These are phyloP conservation scores for Sarcophaga carnaria DNA, from an alignment of 2,888 invertebrate genomes.

Conservation along the genomic window DNA sequence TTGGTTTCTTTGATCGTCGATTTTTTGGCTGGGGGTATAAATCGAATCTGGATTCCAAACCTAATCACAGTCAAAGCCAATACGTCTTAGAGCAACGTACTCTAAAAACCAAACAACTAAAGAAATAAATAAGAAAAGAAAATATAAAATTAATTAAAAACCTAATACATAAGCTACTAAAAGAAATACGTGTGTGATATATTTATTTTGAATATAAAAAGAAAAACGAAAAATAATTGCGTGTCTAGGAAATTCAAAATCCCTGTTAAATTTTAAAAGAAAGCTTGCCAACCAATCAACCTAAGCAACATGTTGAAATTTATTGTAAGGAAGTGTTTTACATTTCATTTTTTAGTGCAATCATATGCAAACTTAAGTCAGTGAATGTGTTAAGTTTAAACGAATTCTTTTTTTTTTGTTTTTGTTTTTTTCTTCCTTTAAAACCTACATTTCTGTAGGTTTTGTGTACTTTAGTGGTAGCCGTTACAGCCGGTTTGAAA, in stretches of 20 bases:
- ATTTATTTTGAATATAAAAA: slow-evolving; percentile 32
- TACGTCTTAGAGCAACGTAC: slow-evolving; percentile 76
- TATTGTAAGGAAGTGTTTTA: slow-evolving; percentile 76
- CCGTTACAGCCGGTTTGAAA: slow-evolving; percentile 74
- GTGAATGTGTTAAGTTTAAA: slow-evolving; percentile 7
- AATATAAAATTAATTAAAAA: slow-evolving; percentile 9
- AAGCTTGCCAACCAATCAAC: slow-evolving; percentile 54
- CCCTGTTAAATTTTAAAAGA: slow-evolving; percentile 63
- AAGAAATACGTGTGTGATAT: slow-evolving; percentile 58
- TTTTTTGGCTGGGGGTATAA: slow-evolving; percentile 77
- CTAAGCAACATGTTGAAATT: slow-evolving; percentile 76
- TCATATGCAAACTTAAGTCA: not conserved
- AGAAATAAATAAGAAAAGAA: slow-evolving; percentile 28
- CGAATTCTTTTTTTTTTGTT: not conserved
- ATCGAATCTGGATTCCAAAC: slow-evolving; percentile 80
- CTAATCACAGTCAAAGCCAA: slow-evolving; percentile 78
- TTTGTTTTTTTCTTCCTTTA: slow-evolving; percentile 13
- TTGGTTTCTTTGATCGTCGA: slow-evolving; percentile 60
- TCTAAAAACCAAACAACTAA: slow-evolving; percentile 46
- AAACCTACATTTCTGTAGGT: slow-evolving; percentile 72
- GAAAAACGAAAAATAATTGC: slow-evolving; percentile 52
- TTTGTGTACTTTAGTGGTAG: slow-evolving; percentile 72
- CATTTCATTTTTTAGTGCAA: not conserved
- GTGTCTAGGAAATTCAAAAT: slow-evolving; percentile 59
- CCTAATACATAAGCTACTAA: not conserved